Conservation (phyloP, 2,797 vertebrate genomes). For the Percopsis omiscomaycus region DNA sequence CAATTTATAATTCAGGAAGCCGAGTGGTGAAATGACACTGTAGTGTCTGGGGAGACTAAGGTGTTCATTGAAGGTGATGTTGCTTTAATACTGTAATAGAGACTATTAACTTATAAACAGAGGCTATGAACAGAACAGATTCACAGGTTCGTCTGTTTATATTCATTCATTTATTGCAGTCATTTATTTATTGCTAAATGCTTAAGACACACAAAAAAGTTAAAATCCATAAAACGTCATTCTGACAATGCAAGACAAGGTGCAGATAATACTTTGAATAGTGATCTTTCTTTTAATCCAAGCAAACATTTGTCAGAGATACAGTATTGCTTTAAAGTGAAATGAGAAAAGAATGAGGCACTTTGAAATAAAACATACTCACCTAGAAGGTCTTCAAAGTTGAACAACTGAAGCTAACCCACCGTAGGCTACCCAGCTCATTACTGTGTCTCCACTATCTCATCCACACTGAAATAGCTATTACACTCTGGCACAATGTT, state of each 20-base stretch:
- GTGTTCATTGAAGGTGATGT: conserved; percentile 7
- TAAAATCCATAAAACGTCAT: neutral
- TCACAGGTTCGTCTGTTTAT: neutral
- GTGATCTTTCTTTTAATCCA: neutral
- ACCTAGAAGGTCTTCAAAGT: conserved; percentile 20
- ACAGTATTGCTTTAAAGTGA: too few species aligned
- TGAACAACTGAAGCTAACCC: conserved; percentile 2
- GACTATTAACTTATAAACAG: conserved; percentile 19
- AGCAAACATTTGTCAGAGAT: too few species aligned
- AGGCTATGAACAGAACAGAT: neutral
- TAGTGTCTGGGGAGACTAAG: conserved; percentile 15
- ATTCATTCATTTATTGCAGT: too few species aligned
- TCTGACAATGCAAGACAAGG: neutral
- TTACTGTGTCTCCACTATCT: conserved; percentile 39
- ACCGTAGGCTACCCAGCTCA: conserved; percentile 28
- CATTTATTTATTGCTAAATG: neutral
- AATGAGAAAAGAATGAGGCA: neutral
- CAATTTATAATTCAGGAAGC: conserved; percentile 55
- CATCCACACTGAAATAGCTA: conserved; percentile 60
- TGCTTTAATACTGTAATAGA: neutral
- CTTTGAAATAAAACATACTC: neutral
- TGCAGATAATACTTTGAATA: neutral
- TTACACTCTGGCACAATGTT: conserved; percentile 59
- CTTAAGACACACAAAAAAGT: neutral
- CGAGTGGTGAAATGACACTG: conserved; percentile 22